These are phyloP conservation scores for Sogatella furcifera DNA, from an alignment of 1,140 invertebrate species.

Conservation along the genomic window DNA sequence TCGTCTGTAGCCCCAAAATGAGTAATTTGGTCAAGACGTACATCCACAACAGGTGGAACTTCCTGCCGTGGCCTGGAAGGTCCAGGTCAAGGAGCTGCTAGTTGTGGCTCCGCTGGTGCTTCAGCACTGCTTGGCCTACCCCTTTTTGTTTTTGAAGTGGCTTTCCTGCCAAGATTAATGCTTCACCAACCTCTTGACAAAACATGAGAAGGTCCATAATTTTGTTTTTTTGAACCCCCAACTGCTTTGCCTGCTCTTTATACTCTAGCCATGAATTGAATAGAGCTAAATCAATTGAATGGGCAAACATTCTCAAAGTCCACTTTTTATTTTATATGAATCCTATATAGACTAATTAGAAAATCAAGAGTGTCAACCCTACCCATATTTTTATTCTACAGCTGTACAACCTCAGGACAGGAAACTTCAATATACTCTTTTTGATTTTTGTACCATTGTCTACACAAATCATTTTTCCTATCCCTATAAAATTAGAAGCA, in stretches of 20 bases:
- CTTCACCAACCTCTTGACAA: constrained; percentile 6
- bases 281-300: constrained; percentile 24
- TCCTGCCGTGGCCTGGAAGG: not conserved
- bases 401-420: constrained; percentile 22
- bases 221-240: constrained; percentile 7
- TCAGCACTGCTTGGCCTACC: constrained; percentile 6
- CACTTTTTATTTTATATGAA: constrained; percentile 25
- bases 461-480: constrained; percentile 14
- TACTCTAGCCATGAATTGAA: constrained; percentile 28
- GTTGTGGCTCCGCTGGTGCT: not conserved
- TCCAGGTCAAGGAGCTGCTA: not conserved
- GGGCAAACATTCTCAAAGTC: constrained; percentile 26
- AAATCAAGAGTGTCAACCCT: constrained; percentile 28
- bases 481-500: constrained; percentile 17
- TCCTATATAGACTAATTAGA: constrained; percentile 23
- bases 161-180: constrained; percentile 2
- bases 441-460: constrained; percentile 26
- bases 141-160: not conserved
- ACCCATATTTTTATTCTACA: constrained; percentile 29
- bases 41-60: constrained; percentile 7
- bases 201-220: constrained; percentile 14
- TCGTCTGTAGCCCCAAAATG: constrained; percentile 14
- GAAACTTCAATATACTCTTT: constrained; percentile 23
- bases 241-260: constrained; percentile 15
- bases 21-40: constrained; percentile 13